phyloP scores from a whole-genome alignment of 1,140 invertebrate genomes.

The Nasonia giraulti region DNA sequence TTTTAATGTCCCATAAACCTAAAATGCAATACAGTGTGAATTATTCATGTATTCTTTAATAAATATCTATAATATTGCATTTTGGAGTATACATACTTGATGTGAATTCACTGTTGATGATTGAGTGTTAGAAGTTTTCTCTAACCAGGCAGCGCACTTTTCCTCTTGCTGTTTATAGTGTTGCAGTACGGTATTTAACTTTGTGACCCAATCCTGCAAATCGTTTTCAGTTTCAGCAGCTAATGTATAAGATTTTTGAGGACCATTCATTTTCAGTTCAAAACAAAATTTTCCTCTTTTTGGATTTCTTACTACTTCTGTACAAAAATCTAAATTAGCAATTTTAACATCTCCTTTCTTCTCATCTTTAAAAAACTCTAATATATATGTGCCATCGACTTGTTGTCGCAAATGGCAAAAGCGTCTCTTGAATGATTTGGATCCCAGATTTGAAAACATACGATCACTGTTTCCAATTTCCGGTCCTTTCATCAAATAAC shows the following conservation, averaged over 20 bases:
- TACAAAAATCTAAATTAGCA: conserved; percentile 95
- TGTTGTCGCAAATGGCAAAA: conserved; percentile 92
- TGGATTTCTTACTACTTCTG: conserved; percentile 89
- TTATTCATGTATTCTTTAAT: background rate
- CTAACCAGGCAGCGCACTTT: conserved; percentile 79
- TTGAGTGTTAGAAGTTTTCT: conserved; percentile 75
- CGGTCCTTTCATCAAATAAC: conserved; percentile 92
- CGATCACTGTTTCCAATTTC: conserved; percentile 86
- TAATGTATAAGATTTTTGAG: conserved; percentile 87
- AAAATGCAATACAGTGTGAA: conserved; percentile 2
- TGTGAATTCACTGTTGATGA: conserved; percentile 76
- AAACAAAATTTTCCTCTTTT: conserved; percentile 92
- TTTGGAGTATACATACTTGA: conserved; percentile 57
- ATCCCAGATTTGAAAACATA: conserved; percentile 89
- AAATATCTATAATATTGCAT: conserved; percentile 23
- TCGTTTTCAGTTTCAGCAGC: conserved; percentile 91
- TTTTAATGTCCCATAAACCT: conserved; percentile 84
- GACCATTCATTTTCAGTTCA: conserved; percentile 89
- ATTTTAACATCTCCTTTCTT: conserved; percentile 90
- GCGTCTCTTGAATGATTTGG: conserved; percentile 92
- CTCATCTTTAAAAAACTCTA: conserved; percentile 95
- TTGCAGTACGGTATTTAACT: conserved; percentile 83
- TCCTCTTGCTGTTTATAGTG: conserved; percentile 85
- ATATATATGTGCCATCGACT: conserved; percentile 91
- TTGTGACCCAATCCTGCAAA: conserved; percentile 88